phyloP scores from a whole-genome alignment of 2,888 invertebrate species.

The Vesta saturnalis region DNA sequence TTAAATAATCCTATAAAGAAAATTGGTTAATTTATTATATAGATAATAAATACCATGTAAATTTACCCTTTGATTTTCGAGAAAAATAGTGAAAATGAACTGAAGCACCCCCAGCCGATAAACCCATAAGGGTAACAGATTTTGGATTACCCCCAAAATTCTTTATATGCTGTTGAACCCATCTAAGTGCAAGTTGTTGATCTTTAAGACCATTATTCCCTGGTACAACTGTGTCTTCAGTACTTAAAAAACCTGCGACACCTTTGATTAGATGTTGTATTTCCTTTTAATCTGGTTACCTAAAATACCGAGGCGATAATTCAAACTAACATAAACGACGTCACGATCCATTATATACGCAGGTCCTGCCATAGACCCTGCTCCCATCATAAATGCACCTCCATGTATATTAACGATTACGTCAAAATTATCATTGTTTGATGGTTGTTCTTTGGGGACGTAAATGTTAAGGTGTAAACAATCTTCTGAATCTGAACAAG shows the following conservation, averaged over 20 bases:
- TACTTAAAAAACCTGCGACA: constrained; percentile 73
- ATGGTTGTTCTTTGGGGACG: constrained; percentile 62
- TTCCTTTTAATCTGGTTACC: constrained; percentile 79
- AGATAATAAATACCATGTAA: neutral
- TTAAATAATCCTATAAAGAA: constrained; percentile 64
- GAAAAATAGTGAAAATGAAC: constrained; percentile 76
- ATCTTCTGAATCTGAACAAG: constrained; percentile 67
- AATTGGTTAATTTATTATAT: neutral
- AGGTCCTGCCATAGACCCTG: constrained; percentile 60
- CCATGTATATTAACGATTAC: constrained; percentile 71
- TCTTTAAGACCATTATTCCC: constrained; percentile 72
- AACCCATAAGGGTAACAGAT: constrained; percentile 72
- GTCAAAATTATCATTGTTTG: constrained; percentile 60
- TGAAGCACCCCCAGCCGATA: too few species aligned
- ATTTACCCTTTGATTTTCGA: constrained; percentile 67
- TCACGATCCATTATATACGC: constrained; percentile 68
- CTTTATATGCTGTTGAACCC: too few species aligned
- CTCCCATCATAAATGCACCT: constrained; percentile 71
- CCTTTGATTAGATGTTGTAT: too few species aligned
- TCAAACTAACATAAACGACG: constrained; percentile 71
- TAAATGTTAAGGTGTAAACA: constrained; percentile 70
- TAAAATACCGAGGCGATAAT: constrained; percentile 72
- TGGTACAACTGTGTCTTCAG: constrained; percentile 75
- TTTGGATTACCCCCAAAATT: constrained; percentile 74
- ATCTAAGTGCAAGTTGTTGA: too few species aligned